Percentiles rank a stretch among this genome's conserved stretches.
Conservation (phyloP, 2,888 invertebrate genomes). For the Parnassius glacialis region DNA sequence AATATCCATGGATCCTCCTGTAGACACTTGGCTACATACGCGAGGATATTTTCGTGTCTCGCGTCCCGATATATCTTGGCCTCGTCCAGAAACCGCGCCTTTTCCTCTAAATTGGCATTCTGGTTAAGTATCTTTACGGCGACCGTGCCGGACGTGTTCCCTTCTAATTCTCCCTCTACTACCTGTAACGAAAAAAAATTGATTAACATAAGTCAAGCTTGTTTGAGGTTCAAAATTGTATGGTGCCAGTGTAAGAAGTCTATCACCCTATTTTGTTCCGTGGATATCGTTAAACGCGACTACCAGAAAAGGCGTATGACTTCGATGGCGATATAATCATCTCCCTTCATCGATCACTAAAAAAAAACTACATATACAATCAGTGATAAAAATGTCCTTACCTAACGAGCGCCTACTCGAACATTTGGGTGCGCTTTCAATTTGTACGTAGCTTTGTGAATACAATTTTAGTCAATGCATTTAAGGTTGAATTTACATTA, state of each 20-base stretch:
- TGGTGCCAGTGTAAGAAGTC: too few species aligned
- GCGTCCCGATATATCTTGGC: conserved; percentile 86
- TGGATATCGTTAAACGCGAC: too few species aligned
- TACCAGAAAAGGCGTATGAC: neutral
- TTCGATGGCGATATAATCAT: neutral
- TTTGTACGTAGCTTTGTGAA: too few species aligned
- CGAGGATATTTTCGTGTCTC: conserved; percentile 86
- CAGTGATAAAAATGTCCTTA: too few species aligned
- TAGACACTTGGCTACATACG: conserved; percentile 87
- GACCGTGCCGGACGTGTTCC: conserved; percentile 71
- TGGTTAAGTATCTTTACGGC: conserved; percentile 91
- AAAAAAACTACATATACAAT: too few species aligned
- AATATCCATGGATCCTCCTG: conserved; percentile 90
- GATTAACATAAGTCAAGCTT: neutral
- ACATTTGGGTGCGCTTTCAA: too few species aligned
- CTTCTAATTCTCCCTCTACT: conserved; percentile 86
- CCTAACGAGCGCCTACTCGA: too few species aligned
- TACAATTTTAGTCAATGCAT: too few species aligned
- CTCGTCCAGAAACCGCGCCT: conserved; percentile 89
- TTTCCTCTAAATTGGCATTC: conserved; percentile 87
- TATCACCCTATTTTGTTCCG: too few species aligned
- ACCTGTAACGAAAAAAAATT: conserved; percentile 72
- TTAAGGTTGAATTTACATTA: too few species aligned
- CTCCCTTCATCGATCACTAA: too few species aligned
- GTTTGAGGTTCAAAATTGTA: too few species aligned